These are phyloP conservation scores for Agrotis ipsilon DNA, from an alignment of 2,888 invertebrate genomes.

Conservation along the genomic window DNA sequence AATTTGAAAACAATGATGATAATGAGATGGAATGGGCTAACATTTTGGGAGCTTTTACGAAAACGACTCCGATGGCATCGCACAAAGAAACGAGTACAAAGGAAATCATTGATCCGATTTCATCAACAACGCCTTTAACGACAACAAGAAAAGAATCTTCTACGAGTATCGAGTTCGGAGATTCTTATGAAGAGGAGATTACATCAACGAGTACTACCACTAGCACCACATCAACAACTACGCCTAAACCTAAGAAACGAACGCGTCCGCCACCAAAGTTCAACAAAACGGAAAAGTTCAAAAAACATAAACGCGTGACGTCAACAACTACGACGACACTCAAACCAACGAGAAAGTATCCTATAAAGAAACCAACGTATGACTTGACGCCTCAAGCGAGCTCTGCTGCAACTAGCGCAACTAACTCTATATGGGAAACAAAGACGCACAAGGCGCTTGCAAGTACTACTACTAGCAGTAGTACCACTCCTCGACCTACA, in stretches of 20 bases:
- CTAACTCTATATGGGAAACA: slow-evolving; percentile 61
- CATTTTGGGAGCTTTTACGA: slow-evolving; percentile 81
- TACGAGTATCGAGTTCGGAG: slow-evolving; percentile 24
- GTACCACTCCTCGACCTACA: slow-evolving; percentile 60
- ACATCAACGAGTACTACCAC: slow-evolving; percentile 60
- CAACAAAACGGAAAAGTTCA: slow-evolving; percentile 79
- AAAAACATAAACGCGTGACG: slow-evolving; percentile 84
- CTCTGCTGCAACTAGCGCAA: slow-evolving; percentile 76
- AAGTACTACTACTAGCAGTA: slow-evolving; percentile 63
- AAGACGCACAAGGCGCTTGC: slow-evolving; percentile 66
- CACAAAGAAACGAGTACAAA: slow-evolving; percentile 69
- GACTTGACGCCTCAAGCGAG: slow-evolving; percentile 84
- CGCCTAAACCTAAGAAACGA: slow-evolving; percentile 77
- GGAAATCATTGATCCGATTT: slow-evolving; percentile 68
- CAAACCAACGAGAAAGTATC: slow-evolving; percentile 68
- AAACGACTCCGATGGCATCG: slow-evolving; percentile 85
- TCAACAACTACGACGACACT: slow-evolving; percentile 78
- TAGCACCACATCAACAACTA: slow-evolving; percentile 70
- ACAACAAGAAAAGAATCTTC: slow-evolving; percentile 35
- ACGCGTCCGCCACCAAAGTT: slow-evolving; percentile 85
- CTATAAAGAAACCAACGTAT: slow-evolving; percentile 72
- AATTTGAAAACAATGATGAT: slow-evolving; percentile 66
- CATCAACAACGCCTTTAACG: slow-evolving; percentile 65
- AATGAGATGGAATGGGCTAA: slow-evolving; percentile 82
- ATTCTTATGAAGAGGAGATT: slow-evolving; percentile 25